Conservation (phyloP, 2,113 vertebrate species). For the Nycticebus coucang region DNA sequence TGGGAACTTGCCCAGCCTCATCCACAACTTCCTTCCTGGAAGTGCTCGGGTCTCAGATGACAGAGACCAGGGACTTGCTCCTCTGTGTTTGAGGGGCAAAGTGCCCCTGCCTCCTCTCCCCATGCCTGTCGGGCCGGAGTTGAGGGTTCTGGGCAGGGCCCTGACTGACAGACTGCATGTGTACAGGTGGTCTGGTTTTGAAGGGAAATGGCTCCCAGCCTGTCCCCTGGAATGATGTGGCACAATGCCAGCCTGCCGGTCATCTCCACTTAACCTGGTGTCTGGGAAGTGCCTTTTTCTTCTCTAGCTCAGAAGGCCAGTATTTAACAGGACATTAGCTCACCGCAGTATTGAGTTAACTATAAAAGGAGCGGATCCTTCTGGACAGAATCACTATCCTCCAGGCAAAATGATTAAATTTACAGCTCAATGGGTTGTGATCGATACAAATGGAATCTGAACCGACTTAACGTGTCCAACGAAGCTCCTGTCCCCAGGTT, state of each 20-base stretch:
- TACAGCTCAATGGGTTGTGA: not conserved
- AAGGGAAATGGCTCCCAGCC: not conserved
- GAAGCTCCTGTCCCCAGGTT: not conserved
- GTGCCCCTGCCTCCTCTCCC: too few relatives aligned
- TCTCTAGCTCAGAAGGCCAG: not conserved
- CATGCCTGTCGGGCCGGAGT: too few relatives aligned
- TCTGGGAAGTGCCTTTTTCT: conserved; percentile 47
- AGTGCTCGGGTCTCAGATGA: not conserved
- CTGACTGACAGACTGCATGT: not conserved
- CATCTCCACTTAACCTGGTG: not conserved
- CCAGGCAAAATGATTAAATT: conserved; percentile 51
- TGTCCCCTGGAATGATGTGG: not conserved
- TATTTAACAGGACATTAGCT: conserved; percentile 9
- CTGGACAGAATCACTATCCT: conserved; percentile 47
- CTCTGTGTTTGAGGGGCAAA: not conserved
- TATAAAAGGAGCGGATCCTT: conserved; percentile 36
- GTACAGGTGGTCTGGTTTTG: not conserved
- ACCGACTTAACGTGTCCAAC: not conserved
- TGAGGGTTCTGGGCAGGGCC: not conserved
- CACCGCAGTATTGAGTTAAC: not conserved
- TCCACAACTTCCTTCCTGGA: not conserved
- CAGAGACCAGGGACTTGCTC: not conserved
- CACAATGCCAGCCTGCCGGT: not conserved
- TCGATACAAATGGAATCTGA: conserved; percentile 61
- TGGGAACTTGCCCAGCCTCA: not conserved